These are phyloP conservation scores for Crotalus horridus DNA, from an alignment of 2,113 vertebrate species.

Conservation along the genomic window DNA sequence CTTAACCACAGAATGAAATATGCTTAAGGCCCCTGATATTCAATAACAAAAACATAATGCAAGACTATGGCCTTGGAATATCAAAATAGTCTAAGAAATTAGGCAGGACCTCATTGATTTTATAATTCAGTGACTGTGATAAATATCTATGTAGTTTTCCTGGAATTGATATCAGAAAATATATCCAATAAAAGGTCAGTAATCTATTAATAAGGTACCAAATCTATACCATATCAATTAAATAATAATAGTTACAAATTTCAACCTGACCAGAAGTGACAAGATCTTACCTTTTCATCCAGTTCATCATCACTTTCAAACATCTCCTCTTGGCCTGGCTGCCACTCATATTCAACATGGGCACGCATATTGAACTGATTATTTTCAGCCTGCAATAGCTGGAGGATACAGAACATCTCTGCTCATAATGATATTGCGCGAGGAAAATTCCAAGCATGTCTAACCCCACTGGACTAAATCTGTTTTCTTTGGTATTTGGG, in stretches of 20 bases:
- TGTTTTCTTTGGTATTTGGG: background rate
- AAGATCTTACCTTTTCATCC: constrained; percentile 65
- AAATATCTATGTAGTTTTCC: background rate
- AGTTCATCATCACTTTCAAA: constrained; percentile 74
- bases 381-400: constrained; percentile 67
- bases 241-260: background rate
- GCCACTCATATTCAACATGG: constrained; percentile 69
- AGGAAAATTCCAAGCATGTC: background rate
- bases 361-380: constrained; percentile 70
- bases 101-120: background rate
- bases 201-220: background rate
- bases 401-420: background rate
- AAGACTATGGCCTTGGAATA: background rate
- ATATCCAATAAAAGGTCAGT: background rate
- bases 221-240: background rate
- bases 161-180: background rate
- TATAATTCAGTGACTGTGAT: background rate
- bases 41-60: background rate
- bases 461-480: background rate
- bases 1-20: background rate
- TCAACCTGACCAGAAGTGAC: background rate
- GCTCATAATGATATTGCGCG: background rate
- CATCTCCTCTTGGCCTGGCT: constrained; percentile 66
- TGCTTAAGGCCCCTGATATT: background rate
- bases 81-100: background rate